Evolutionary conservation across 2,113 vertebrate genomes (phyloP).

Genomic region (Xerus inauris): DNA sequence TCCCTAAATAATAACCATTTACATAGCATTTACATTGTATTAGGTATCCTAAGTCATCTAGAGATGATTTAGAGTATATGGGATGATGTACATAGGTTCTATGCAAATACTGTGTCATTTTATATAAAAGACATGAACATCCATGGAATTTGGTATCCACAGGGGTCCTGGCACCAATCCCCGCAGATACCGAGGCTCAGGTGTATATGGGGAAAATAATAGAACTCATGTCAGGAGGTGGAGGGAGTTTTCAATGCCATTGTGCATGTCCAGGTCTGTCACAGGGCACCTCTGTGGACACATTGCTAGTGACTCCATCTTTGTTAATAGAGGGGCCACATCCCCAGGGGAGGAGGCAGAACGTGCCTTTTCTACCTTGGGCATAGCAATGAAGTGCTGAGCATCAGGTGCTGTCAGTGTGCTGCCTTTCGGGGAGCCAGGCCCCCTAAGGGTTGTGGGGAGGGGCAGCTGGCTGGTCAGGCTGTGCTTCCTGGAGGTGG

Average conservation of each 20-base stretch:
- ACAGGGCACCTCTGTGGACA: not conserved
- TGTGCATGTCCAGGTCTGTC: not conserved
- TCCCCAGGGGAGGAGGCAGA: not conserved
- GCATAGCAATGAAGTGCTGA: not conserved
- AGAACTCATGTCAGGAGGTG: not conserved
- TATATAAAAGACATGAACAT: not conserved
- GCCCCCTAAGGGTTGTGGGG: not conserved
- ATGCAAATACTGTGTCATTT: not conserved
- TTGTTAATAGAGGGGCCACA: not conserved
- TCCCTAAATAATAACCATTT: not conserved
- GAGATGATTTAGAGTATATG: not conserved
- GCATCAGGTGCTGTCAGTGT: accelerated
- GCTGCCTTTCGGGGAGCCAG: accelerated
- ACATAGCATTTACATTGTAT: not conserved
- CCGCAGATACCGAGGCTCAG: not conserved
- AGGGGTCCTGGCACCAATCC: not conserved
- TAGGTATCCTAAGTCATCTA: not conserved
- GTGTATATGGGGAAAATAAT: not conserved
- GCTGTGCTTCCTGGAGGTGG: not conserved
- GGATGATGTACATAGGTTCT: not conserved
- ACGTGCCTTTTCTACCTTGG: not conserved
- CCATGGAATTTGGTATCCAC: not conserved
- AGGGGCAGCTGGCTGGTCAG: not conserved
- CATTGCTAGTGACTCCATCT: not conserved
- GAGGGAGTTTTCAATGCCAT: not conserved